These are phyloP conservation scores for Thunnus albacares DNA, from an alignment of 2,797 vertebrate species.

Conservation along the genomic window DNA sequence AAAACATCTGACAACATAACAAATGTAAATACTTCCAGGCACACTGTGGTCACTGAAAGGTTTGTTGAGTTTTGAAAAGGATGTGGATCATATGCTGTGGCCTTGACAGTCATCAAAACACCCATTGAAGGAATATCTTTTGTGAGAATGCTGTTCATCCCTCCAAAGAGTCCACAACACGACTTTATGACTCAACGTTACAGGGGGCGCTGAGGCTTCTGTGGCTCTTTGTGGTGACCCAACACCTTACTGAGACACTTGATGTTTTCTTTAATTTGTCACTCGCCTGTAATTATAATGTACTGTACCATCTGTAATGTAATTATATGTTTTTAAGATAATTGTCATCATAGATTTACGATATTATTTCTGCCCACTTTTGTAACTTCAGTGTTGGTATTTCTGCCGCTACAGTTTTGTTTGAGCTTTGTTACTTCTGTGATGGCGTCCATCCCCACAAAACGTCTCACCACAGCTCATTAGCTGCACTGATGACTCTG, in stretches of 20 bases:
- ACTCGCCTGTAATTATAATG: slow-evolving; percentile 19
- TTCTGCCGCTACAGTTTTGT: not conserved
- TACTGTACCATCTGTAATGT: not conserved
- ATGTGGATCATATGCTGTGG: no score
- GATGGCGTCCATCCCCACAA: slow-evolving; percentile 24
- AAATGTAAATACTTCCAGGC: no score
- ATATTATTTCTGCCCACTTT: not conserved
- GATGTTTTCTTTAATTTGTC: slow-evolving; percentile 8
- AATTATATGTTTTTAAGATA: slow-evolving; percentile 15
- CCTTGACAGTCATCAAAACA: no score
- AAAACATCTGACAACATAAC: no score
- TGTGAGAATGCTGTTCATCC: no score
- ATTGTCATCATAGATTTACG: not conserved
- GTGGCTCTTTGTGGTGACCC: slow-evolving; percentile 16
- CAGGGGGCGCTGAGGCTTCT: not conserved
- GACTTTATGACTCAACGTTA: not conserved
- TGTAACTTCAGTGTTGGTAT: not conserved
- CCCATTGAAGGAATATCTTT: no score
- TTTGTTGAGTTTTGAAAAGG: no score
- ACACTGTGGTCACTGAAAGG: no score
- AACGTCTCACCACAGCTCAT: slow-evolving; percentile 34
- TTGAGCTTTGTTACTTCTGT: not conserved
- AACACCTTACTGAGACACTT: not conserved
- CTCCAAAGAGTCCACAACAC: no score
- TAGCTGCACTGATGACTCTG: slow-evolving; percentile 34